Conservation (phyloP, 2,113 vertebrate genomes). For the Phyllopteryx taeniolatus region DNA sequence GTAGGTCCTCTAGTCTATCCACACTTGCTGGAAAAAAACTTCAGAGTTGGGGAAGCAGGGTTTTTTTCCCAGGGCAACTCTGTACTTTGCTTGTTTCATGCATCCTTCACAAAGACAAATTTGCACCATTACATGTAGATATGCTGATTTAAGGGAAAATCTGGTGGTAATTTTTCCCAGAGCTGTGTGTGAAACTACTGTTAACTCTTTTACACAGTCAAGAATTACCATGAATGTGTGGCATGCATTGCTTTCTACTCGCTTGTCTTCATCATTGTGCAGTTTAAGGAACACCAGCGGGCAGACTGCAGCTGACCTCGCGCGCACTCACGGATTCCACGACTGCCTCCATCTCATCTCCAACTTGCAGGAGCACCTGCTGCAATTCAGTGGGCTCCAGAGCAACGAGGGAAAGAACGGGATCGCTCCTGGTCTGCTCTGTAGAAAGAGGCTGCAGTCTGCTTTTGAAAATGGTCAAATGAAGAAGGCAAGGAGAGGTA, state of each 20-base stretch:
- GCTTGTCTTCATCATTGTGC: constrained; percentile 57
- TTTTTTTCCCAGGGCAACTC: too few species aligned
- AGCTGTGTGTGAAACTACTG: too few species aligned
- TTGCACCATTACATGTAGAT: too few species aligned
- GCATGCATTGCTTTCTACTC: not conserved
- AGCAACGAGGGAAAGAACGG: constrained; percentile 71
- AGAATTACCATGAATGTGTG: not conserved
- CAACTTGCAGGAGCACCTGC: constrained; percentile 73
- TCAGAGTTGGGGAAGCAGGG: too few species aligned
- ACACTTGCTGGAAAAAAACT: too few species aligned
- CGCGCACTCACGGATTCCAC: constrained; percentile 87
- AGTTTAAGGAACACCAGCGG: constrained; percentile 93
- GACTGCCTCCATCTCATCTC: constrained; percentile 89
- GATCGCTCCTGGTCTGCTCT: constrained; percentile 59
- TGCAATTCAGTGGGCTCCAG: constrained; percentile 74
- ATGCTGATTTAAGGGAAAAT: too few species aligned
- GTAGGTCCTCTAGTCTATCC: too few species aligned
- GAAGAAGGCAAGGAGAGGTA: constrained; percentile 85
- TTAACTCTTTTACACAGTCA: not conserved
- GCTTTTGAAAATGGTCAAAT: constrained; percentile 67
- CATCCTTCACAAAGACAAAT: too few species aligned
- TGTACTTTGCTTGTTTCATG: too few species aligned
- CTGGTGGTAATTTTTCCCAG: too few species aligned
- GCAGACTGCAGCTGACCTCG: constrained; percentile 94
- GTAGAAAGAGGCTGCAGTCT: constrained; percentile 85